These are phyloP conservation scores for Crypturellus undulatus DNA, from an alignment of 2,113 vertebrate species.

Conservation along the genomic window DNA sequence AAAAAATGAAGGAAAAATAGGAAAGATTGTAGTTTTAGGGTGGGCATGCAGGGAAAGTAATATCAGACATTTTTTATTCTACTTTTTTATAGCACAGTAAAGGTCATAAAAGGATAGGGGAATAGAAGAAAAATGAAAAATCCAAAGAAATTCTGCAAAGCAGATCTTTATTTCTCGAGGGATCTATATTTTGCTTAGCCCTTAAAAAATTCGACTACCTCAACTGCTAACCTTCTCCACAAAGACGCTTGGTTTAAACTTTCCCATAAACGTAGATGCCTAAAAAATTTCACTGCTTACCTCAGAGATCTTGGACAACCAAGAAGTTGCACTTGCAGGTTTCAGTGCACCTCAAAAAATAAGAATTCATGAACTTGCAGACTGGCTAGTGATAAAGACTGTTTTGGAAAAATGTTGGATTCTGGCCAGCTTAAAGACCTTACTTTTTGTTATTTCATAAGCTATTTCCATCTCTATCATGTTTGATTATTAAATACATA, in stretches of 20 bases:
- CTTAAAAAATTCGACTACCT: not conserved
- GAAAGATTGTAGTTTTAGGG: slow-evolving; percentile 1
- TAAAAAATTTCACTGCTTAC: not conserved
- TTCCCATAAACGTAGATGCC: not conserved
- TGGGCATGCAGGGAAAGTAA: not conserved
- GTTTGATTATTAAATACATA: not conserved
- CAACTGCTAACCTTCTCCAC: not conserved
- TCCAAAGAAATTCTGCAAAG: not conserved
- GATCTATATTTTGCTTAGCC: not conserved
- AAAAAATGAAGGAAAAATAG: slow-evolving; percentile 10
- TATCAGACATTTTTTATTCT: slow-evolving; percentile 8
- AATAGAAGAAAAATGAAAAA: slow-evolving; percentile 27
- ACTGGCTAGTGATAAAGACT: not conserved
- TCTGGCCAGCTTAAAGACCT: not conserved
- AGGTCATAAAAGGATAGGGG: not conserved
- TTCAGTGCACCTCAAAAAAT: not conserved
- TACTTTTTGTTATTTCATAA: not conserved
- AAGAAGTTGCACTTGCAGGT: not conserved
- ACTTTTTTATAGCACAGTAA: slow-evolving; percentile 12
- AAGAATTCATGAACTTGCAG: not conserved
- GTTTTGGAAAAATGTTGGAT: not conserved
- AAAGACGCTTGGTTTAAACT: not conserved
- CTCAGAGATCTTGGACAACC: not conserved
- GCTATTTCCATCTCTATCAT: not conserved
- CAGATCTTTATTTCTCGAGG: not conserved